A percentile compares a stretch with the other conserved stretches of the same genome.
phyloP scores from a whole-genome alignment of 1,140 invertebrate species.

The Patella vulgata region DNA sequence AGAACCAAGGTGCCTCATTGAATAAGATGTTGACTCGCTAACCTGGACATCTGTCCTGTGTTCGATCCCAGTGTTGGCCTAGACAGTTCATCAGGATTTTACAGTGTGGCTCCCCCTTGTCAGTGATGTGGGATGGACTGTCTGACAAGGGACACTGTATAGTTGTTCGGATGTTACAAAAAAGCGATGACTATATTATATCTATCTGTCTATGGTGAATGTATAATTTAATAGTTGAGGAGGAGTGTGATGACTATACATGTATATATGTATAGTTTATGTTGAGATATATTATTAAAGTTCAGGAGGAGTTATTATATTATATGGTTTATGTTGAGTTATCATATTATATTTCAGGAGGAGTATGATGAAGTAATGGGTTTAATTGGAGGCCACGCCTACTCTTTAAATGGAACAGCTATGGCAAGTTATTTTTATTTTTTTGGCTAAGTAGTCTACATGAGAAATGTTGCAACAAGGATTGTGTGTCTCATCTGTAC shows the following conservation, averaged over 20 bases:
- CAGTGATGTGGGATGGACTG: background rate
- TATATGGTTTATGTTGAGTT: too few relatives aligned
- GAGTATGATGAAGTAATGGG: constrained; percentile 41
- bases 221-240: constrained; percentile 19
- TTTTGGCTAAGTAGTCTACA: background rate
- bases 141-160: background rate
- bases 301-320: too few relatives aligned
- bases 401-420: constrained; percentile 45
- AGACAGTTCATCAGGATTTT: background rate
- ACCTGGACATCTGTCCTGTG: too few relatives aligned
- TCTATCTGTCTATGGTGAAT: background rate
- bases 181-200: background rate
- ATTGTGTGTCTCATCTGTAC: background rate
- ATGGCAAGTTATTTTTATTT: constrained; percentile 24
- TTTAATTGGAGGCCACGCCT: constrained; percentile 55
- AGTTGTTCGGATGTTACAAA: background rate
- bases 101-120: background rate
- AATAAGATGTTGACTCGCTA: too few relatives aligned
- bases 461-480: background rate
- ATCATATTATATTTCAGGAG: constrained; percentile 31
- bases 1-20: background rate
- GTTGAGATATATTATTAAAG: too few relatives aligned
- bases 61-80: too few relatives aligned
- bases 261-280: too few relatives aligned
- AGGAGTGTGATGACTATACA: constrained; percentile 18